Evolutionary conservation across 1,140 invertebrate genomes (phyloP).

Genomic region (Sarcophaga peregrina): DNA sequence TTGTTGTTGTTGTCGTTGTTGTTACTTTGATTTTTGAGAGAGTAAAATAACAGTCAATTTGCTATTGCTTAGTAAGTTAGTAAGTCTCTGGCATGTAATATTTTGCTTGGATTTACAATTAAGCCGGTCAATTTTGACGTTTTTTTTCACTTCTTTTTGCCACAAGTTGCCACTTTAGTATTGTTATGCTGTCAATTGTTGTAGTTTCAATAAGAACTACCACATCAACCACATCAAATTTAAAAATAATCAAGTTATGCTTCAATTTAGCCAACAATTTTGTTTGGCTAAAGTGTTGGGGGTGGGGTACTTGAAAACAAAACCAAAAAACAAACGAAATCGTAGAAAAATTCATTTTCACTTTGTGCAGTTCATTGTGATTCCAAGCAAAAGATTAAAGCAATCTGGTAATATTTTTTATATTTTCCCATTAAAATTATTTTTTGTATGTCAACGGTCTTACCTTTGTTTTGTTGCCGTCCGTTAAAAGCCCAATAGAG

Average conservation of each 20-base stretch:
- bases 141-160: not conserved
- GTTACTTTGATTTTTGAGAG: no score
- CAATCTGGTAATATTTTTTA: no score
- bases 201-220: not conserved
- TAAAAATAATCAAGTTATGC: not conserved
- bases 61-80: not conserved
- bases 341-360: not conserved
- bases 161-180: not conserved
- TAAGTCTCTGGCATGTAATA: not conserved
- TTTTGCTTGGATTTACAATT: constrained; percentile 6
- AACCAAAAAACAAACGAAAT: not conserved
- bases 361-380: not conserved
- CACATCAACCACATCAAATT: not conserved
- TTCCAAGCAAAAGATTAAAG: not conserved
- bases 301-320: not conserved
- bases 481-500: no score
- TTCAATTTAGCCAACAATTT: not conserved
- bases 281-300: not conserved
- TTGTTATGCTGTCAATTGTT: not conserved
- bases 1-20: no score
- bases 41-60: no score
- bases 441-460: no score
- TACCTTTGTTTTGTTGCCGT: no score
- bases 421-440: no score
- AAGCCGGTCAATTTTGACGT: constrained; percentile 9